Conservation (phyloP, 1,140 invertebrate genomes). For the Bombus terrestris region DNA sequence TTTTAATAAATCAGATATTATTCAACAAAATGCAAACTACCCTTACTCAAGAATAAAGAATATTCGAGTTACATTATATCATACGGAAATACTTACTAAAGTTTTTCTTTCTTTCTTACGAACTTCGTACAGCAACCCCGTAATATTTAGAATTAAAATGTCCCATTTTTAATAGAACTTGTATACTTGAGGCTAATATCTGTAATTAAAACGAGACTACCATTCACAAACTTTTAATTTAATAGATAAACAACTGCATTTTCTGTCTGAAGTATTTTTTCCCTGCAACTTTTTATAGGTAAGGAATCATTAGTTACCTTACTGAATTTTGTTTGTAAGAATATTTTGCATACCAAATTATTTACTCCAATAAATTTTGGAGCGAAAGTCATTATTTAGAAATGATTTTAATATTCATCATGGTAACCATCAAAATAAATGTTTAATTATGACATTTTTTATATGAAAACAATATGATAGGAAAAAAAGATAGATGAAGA, state of each 20-base stretch:
- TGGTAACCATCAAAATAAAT: not conserved
- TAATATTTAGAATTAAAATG: slow-evolving; percentile 19
- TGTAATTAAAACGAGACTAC: slow-evolving; percentile 23
- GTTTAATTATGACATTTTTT: not conserved
- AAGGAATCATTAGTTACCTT: not conserved
- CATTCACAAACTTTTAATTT: not conserved
- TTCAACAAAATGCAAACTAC: not conserved
- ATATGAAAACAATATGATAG: not conserved
- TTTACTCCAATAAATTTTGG: slow-evolving; percentile 18
- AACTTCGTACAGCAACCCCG: slow-evolving; percentile 11
- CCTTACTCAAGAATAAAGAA: not conserved
- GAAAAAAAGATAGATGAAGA: not conserved
- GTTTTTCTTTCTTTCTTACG: not conserved
- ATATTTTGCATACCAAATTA: not conserved
- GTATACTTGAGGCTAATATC: slow-evolving; percentile 38
- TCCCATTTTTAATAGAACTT: slow-evolving; percentile 42
- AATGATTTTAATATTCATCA: slow-evolving; percentile 4
- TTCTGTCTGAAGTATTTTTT: not conserved
- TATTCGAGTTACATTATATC: not conserved
- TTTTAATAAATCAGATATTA: slow-evolving; percentile 1
- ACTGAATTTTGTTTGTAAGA: not conserved
- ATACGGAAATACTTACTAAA: slow-evolving; percentile 31
- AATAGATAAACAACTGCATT: not conserved
- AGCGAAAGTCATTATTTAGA: slow-evolving; percentile 3
- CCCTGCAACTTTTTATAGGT: not conserved